These are phyloP conservation scores for Boloria selene DNA, from an alignment of 2,888 invertebrate species.

Conservation along the genomic window DNA sequence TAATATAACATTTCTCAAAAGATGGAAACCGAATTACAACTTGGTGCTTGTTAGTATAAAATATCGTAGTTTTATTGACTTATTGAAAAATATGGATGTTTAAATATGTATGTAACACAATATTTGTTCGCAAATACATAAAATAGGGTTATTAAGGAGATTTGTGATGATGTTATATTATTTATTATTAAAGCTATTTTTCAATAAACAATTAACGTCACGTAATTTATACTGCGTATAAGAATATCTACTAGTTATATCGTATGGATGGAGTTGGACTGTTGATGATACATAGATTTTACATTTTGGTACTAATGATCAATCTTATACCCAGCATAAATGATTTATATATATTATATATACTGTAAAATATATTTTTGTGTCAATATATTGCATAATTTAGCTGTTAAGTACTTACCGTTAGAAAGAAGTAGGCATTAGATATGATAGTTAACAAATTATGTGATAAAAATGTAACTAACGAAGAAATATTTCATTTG, in stretches of 20 bases:
- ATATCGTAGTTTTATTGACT: too few species aligned
- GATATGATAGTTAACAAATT: slow-evolving; percentile 57
- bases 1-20: too few species aligned
- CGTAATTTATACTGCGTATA: slow-evolving; percentile 20
- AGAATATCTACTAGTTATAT: slow-evolving; percentile 11
- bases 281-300: slow-evolving; percentile 15
- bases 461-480: slow-evolving; percentile 65
- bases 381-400: slow-evolving; percentile 74
- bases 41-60: too few species aligned
- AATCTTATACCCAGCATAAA: slow-evolving; percentile 31
- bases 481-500: slow-evolving; percentile 59
- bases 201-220: neutral
- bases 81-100: too few species aligned
- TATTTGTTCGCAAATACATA: too few species aligned
- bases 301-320: slow-evolving; percentile 23
- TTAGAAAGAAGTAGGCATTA: slow-evolving; percentile 49
- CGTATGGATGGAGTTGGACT: neutral
- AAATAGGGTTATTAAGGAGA: too few species aligned
- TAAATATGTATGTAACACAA: too few species aligned
- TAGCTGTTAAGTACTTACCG: slow-evolving; percentile 64
- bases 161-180: neutral
- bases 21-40: too few species aligned
- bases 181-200: slow-evolving; percentile 18
- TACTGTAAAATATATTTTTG: slow-evolving; percentile 55
- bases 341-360: neutral